phyloP scores from a whole-genome alignment of 1,140 invertebrate genomes.

The Psix sp. region DNA sequence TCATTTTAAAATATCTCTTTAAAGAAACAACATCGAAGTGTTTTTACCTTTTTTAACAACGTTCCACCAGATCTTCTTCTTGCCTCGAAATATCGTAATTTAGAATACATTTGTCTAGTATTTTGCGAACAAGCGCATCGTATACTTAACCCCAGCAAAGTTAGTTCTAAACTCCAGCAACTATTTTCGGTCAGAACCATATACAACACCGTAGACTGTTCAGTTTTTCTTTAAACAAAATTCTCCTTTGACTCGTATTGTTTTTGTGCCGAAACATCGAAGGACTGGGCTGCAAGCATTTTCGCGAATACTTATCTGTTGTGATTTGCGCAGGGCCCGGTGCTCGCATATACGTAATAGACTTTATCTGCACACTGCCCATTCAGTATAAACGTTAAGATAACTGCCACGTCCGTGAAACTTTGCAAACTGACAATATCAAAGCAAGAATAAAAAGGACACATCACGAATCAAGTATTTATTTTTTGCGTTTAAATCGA shows the following conservation, averaged over 20 bases:
- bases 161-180: too few relatives aligned
- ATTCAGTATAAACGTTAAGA: constrained; percentile 50
- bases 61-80: too few relatives aligned
- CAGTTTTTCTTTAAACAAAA: too few relatives aligned
- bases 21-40: too few relatives aligned
- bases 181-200: too few relatives aligned
- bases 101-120: constrained; percentile 23
- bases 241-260: too few relatives aligned
- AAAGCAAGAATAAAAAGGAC: constrained; percentile 35
- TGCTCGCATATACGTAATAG: constrained; percentile 14
- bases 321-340: not conserved
- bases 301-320: too few relatives aligned
- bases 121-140: not conserved
- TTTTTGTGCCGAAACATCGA: too few relatives aligned
- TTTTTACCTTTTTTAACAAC: too few relatives aligned
- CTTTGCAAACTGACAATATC: constrained; percentile 59
- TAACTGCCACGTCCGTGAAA: constrained; percentile 56
- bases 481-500: not conserved
- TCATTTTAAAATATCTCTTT: too few relatives aligned
- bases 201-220: too few relatives aligned
- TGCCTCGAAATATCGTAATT: constrained; percentile 14
- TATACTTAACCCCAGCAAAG: not conserved
- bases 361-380: constrained; percentile 52
- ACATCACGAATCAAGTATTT: constrained; percentile 10
- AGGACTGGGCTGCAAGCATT: too few relatives aligned